A percentile compares a stretch with the other conserved stretches of the same genome.
phyloP scores from a whole-genome alignment of 2,797 vertebrate genomes.

The Syngnathus acus region DNA sequence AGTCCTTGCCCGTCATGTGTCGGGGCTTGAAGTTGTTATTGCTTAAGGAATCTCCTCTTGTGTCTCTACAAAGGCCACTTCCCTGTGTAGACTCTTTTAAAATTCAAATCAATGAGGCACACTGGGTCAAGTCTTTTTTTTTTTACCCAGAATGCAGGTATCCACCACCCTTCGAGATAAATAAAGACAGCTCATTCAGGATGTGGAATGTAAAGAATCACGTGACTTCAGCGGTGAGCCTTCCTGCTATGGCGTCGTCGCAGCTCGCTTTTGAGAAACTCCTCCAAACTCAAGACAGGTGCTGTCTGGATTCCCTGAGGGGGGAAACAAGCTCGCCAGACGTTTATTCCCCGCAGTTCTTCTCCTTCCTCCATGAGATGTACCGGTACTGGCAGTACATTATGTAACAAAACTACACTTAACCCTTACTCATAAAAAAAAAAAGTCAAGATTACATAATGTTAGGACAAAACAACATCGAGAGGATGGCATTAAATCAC shows the following conservation, averaged over 20 bases:
- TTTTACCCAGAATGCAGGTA: conserved; percentile 23
- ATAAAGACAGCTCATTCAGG: conserved; percentile 48
- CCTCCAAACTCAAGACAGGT: conserved; percentile 34
- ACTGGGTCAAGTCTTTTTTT: conserved; percentile 17
- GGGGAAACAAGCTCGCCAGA: conserved; percentile 19
- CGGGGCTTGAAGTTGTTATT: conserved; percentile 58
- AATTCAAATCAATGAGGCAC: conserved; percentile 37
- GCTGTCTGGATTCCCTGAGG: conserved; percentile 53
- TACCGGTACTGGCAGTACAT: conserved; percentile 24
- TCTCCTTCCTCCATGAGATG: conserved; percentile 4
- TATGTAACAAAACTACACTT: conserved; percentile 15
- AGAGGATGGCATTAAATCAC: conserved; percentile 11
- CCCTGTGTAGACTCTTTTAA: conserved; percentile 23
- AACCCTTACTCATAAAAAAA: conserved; percentile 1
- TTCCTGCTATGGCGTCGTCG: conserved; percentile 16
- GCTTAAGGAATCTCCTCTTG: conserved; percentile 49
- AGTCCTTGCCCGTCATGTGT: conserved; percentile 20
- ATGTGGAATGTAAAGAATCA: conserved; percentile 53
- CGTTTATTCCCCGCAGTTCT: conserved; percentile 23
- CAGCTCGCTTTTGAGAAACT: conserved; percentile 18
- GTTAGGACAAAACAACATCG: conserved; percentile 4
- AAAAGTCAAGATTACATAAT: conserved; percentile 1
- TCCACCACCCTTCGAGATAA: conserved; percentile 33
- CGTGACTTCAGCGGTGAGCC: neutral
- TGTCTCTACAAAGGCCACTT: conserved; percentile 32